These are phyloP conservation scores for Propithecus perrieri DNA, from an alignment of 2,797 vertebrate species.

Conservation along the genomic window DNA sequence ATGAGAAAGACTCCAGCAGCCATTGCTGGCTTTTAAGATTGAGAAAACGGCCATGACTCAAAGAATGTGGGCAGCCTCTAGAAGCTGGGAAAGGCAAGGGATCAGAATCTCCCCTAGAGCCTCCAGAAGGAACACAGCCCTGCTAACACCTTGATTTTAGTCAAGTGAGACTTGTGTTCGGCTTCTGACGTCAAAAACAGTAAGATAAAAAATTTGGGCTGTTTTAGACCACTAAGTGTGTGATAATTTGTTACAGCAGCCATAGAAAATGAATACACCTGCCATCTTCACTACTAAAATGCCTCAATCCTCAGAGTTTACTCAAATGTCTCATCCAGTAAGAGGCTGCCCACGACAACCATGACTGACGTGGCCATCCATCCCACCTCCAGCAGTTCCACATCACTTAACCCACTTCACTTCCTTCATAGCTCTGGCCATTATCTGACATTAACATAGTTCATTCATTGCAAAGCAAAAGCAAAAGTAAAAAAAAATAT, in stretches of 20 bases:
- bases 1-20: background rate
- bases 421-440: background rate
- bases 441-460: background rate
- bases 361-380: background rate
- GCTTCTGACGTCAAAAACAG: background rate
- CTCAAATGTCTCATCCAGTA: background rate
- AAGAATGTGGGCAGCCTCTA: background rate
- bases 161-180: background rate
- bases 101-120: background rate
- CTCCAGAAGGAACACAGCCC: background rate
- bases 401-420: background rate
- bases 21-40: background rate
- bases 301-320: background rate
- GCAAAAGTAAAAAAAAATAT: background rate
- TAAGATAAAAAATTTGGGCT: background rate
- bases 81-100: background rate
- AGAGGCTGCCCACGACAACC: background rate
- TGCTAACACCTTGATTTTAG: background rate
- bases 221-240: background rate
- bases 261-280: background rate
- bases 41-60: background rate
- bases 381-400: background rate
- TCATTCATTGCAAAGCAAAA: constrained; percentile 1
- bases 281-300: background rate
- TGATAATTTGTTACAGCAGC: background rate